phyloP scores from a whole-genome alignment of 1,140 invertebrate genomes.

The Melipona quadrifasciata region DNA sequence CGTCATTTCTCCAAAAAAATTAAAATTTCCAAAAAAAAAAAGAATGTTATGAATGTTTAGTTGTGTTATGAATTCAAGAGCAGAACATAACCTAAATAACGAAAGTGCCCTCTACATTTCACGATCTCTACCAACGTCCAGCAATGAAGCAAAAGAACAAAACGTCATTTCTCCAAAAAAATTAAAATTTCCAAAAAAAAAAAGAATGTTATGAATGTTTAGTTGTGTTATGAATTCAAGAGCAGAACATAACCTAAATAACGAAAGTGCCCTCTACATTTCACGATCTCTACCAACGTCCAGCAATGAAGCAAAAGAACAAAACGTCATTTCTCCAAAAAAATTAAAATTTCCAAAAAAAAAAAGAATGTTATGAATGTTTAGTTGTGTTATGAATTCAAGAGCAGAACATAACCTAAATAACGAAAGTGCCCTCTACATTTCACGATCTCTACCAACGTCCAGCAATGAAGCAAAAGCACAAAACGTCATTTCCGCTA shows the following conservation, averaged over 20 bases:
- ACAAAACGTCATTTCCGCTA: too few relatives aligned
- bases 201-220: too few relatives aligned
- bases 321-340: too few relatives aligned
- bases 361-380: too few relatives aligned
- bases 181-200: background rate
- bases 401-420: slow-evolving; percentile 5
- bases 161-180: too few relatives aligned
- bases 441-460: background rate
- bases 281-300: background rate
- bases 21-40: background rate
- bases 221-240: too few relatives aligned
- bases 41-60: too few relatives aligned
- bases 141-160: background rate
- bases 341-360: background rate
- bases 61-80: too few relatives aligned
- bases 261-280: background rate
- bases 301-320: background rate
- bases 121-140: background rate
- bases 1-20: too few relatives aligned
- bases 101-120: background rate
- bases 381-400: too few relatives aligned
- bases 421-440: too few relatives aligned
- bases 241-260: background rate
- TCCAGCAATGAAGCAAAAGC: background rate
- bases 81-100: background rate